phyloP scores from a whole-genome alignment of 2,797 vertebrate species.

The Rhincodon typus region DNA sequence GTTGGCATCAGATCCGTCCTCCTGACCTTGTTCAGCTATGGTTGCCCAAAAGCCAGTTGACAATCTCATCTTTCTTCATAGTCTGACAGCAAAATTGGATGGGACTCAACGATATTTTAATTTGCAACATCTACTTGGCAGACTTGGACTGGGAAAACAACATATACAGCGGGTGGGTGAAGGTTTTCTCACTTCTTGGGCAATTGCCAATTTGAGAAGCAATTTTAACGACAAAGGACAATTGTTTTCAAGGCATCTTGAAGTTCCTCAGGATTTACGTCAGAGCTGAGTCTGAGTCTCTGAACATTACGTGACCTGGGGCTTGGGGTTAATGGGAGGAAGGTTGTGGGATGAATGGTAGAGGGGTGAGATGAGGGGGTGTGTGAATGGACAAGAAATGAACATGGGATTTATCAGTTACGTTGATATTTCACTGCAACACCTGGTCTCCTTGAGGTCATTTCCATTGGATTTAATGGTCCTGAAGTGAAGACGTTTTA shows the following conservation, averaged over 20 bases:
- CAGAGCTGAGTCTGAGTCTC: background rate
- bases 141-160: background rate
- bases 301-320: too few species aligned
- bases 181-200: background rate
- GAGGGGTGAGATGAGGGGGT: accelerated
- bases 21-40: background rate
- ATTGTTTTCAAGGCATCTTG: background rate
- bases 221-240: background rate
- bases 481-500: background rate
- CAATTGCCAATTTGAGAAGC: background rate
- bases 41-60: background rate
- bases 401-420: background rate
- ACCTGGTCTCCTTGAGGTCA: background rate
- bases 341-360: background rate
- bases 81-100: background rate
- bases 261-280: background rate
- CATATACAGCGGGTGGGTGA: background rate
- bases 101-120: background rate
- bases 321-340: too few species aligned
- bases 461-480: background rate
- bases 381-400: too few species aligned
- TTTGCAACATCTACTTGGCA: background rate
- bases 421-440: background rate
- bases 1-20: background rate
- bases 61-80: background rate